A percentile compares a stretch with the other conserved stretches of the same genome.
These are phyloP conservation scores for Ennomos quercinarius DNA, from an alignment of 2,888 invertebrate species.

Conservation along the genomic window DNA sequence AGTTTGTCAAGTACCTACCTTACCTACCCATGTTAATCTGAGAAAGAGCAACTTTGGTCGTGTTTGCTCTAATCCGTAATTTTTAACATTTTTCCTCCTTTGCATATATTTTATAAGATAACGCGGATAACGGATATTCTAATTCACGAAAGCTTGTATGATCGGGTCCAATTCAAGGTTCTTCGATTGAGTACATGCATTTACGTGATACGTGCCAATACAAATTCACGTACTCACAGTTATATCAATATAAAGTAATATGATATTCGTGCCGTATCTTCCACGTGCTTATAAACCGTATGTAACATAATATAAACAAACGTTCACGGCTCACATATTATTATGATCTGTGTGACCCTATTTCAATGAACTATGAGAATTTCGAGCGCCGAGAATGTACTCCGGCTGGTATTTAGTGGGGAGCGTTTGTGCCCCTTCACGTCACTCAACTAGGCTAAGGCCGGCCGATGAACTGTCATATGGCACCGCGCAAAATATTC, in stretches of 20 bases:
- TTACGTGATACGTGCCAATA: constrained; percentile 39
- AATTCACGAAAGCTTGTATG: constrained; percentile 26
- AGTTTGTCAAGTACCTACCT: too few relatives aligned
- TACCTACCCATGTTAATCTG: too few relatives aligned
- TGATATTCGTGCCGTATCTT: constrained; percentile 47
- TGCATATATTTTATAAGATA: not conserved
- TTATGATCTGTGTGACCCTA: constrained; percentile 52
- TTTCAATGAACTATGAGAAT: constrained; percentile 59
- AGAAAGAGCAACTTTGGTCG: too few relatives aligned
- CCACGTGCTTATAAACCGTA: constrained; percentile 38
- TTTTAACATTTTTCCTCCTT: not conserved
- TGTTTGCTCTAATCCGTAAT: not conserved
- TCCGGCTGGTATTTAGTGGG: constrained; percentile 58
- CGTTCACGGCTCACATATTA: constrained; percentile 30
- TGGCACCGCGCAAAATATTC: constrained; percentile 49
- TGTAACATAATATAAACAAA: constrained; percentile 31
- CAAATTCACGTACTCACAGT: constrained; percentile 15
- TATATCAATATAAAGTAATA: constrained; percentile 32
- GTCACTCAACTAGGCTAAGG: constrained; percentile 81
- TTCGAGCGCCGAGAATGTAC: constrained; percentile 59
- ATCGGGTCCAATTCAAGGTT: constrained; percentile 30
- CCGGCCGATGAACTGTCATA: constrained; percentile 73
- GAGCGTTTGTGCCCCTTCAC: constrained; percentile 73
- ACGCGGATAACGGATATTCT: not conserved
- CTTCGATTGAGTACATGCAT: constrained; percentile 31